phyloP scores from a whole-genome alignment of 2,113 vertebrate genomes.

The Aix galericulata region DNA sequence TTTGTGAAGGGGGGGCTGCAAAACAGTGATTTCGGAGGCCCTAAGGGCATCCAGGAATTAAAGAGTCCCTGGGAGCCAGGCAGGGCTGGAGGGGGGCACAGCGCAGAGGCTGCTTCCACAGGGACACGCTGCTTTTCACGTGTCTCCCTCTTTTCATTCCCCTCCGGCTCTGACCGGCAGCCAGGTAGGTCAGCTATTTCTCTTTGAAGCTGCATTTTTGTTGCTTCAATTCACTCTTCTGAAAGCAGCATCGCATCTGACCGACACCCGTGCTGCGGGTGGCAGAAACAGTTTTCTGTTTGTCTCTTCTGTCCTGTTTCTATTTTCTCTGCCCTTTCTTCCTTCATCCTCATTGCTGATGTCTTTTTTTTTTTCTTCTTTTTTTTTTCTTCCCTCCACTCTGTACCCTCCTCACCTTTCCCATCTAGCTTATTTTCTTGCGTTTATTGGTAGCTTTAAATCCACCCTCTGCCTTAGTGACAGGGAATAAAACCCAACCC shows the following conservation, averaged over 20 bases:
- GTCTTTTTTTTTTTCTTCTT: not conserved
- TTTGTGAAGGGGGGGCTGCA: not conserved
- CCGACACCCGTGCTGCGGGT: not conserved
- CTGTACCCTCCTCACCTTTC: not conserved
- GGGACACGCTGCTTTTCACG: not conserved
- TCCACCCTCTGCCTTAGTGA: not conserved
- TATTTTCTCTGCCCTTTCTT: not conserved
- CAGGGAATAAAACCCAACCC: not conserved
- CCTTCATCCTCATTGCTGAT: not conserved
- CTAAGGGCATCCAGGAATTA: not conserved
- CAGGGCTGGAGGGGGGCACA: fast-evolving
- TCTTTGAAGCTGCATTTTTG: not conserved
- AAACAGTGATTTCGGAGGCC: not conserved
- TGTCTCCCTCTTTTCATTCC: not conserved
- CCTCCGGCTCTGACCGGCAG: not conserved
- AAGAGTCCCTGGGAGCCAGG: not conserved
- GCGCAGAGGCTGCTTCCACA: not conserved
- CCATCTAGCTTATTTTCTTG: not conserved
- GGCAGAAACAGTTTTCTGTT: not conserved
- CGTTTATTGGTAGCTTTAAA: not conserved
- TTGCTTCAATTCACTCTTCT: not conserved
- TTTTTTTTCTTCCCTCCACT: fast-evolving
- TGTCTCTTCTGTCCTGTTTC: not conserved
- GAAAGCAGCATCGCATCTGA: not conserved
- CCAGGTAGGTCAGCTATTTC: not conserved